Base-by-base conservation (phyloP, 2,888 invertebrate genomes). In the Agrenia bidenticulata region DNA sequence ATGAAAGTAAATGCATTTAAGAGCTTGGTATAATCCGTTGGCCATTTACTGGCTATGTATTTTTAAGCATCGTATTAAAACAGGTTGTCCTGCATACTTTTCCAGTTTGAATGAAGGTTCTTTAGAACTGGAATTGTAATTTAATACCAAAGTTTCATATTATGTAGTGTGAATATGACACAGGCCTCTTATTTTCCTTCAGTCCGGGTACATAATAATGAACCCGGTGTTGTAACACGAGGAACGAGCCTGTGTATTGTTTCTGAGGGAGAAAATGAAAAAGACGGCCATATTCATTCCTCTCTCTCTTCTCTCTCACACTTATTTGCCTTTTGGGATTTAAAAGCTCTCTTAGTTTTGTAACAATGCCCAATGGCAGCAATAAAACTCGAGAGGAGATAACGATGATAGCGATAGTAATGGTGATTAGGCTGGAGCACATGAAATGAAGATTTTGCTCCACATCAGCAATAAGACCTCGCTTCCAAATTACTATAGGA, bases 391-490 rank as follows among this genome's bases (percentile, higher is more conserved):
- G 7, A 15, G n/a, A 15, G 19, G 17, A 32, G 55, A 55, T 55
- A 61, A 61, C 54, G 41, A 13, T 13, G 26, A 27, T 17, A 24
- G 37, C n/a, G 41, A 51, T 53, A 50, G 61, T 61, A 55, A 61
- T 61, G 60, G 61, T 61, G 55, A 56, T 65, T 61, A 65, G 24
- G 45, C 32, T 27, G 45, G 59, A 59, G 66, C 58, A 32, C 32
- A 32, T 45, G 45, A 45, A 45, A 45, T 17, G 45, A 45, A 45
- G 2, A 45, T 9, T 5, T 9, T 45, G 5, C 19, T n/a, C 19
- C 4, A 32, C 32, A 7, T 7, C 5, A 11, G 32, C 4, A 7
- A 32, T 32, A 32, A 32, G 32, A 7, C 32, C 32, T 32, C n/a
- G 32, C 32, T n/a, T n/a, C n/a, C n/a, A n/a, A n/a, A n/a, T n/a